Conservation (phyloP, 2,888 invertebrate species). For the Oscheius sp. region DNA sequence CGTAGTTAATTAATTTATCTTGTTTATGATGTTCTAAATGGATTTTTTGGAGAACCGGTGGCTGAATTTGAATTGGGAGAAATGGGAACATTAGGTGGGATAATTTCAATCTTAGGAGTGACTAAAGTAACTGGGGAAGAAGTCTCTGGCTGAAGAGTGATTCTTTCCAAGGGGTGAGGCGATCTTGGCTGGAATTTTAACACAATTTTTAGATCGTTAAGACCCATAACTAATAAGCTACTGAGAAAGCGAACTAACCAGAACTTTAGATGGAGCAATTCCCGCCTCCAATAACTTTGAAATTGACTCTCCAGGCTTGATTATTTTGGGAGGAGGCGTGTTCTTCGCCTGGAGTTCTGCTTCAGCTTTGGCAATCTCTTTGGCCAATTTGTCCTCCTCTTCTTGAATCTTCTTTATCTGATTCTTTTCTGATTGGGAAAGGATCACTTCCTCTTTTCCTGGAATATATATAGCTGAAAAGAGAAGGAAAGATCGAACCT, state of each 20-base stretch:
- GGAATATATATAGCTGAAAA: not conserved
- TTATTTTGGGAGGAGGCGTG: not conserved
- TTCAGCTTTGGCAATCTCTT: slow-evolving; percentile 21
- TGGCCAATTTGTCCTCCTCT: slow-evolving; percentile 12
- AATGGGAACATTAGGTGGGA: no score
- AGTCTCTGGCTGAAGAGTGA: not conserved
- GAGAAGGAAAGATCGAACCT: no score
- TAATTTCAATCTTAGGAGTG: no score
- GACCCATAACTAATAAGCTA: not conserved
- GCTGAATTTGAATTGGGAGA: no score
- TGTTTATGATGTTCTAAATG: no score
- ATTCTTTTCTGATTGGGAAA: slow-evolving; percentile 5
- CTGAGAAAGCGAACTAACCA: not conserved
- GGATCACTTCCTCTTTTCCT: not conserved
- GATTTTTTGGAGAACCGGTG: no score
- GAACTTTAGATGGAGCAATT: not conserved
- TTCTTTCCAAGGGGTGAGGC: not conserved
- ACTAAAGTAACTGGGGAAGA: no score
- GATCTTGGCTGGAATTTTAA: not conserved
- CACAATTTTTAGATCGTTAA: not conserved
- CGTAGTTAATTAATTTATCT: no score
- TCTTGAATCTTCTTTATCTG: slow-evolving; percentile 9
- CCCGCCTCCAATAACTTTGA: not conserved
- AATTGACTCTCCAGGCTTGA: not conserved
- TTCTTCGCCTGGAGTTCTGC: not conserved